These are phyloP conservation scores for Alosa sapidissima DNA, from an alignment of 2,797 vertebrate species.

Conservation along the genomic window DNA sequence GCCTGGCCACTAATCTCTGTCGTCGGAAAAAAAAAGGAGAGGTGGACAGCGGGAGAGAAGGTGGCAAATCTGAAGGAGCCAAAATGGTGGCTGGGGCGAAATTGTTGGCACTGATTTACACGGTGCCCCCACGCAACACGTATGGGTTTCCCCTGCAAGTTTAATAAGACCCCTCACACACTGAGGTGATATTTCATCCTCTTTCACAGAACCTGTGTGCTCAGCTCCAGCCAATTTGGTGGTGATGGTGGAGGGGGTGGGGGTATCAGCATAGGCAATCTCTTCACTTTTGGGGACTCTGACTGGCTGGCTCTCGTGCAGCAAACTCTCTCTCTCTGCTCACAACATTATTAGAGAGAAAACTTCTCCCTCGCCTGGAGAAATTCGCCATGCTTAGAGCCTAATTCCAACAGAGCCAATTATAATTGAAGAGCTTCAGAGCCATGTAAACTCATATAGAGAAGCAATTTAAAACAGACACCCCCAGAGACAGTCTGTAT, in stretches of 20 bases:
- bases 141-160: not conserved
- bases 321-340: not conserved
- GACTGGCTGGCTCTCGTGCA: constrained; percentile 4
- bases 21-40: not conserved
- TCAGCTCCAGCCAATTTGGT: not conserved
- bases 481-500: not conserved
- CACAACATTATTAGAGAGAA: not conserved
- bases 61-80: not conserved
- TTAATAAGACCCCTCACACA: constrained; percentile 7
- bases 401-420: constrained; percentile 20
- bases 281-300: not conserved
- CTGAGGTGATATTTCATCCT: constrained; percentile 6
- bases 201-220: not conserved
- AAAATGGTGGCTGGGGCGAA: not conserved
- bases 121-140: not conserved
- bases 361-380: not conserved
- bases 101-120: not conserved
- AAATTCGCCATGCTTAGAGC: not conserved
- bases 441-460: constrained; percentile 16
- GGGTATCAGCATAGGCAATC: not conserved
- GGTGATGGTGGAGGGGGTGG: too few species aligned
- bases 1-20: constrained; percentile 13
- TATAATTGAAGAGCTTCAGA: constrained; percentile 5
- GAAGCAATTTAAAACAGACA: not conserved
- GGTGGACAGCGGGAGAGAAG: not conserved